Evolutionary conservation across 2,797 vertebrate genomes (phyloP), one percentile per base, ranked within the genome.

Genomic region (Acrossocheilus fasciatus): DNA sequence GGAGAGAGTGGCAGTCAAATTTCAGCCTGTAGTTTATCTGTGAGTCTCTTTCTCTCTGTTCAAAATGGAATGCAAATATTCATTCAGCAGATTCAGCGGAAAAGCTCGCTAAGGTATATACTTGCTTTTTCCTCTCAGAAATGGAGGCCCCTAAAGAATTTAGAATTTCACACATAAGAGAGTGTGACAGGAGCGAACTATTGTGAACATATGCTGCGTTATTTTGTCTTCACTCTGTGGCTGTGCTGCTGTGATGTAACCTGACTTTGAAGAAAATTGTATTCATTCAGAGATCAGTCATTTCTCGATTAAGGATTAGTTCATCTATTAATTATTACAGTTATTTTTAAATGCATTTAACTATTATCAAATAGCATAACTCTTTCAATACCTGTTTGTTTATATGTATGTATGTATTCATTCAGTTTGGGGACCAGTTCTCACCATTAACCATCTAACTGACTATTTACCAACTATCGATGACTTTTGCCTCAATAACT

Each of bases 1-100:
- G 36, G 39, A 75, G 50, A 64, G 57, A 73, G 43, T 50, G 73
- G 36, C 62, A 64, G 62, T 88, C 62, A 84, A 69, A 87, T 81
- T 85, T 70, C 62, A 50, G 70, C 30, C 3, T n/a, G 41, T 76
- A 72, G 59, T 87, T 77, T 85, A 88, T 88, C 83, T 72, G 17
- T 30, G 68, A 84, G 68, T 85, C 79, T 76, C 30, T 47, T 11
- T 47, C 26, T 23, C 20, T 47, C 70, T 68, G 50, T 82, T 83
- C 59, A 36, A 52, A 87, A 72, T 62, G 52, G 39, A 83, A 87
- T 87, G 81, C 74, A 78, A 83, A 87, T 87, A 54, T 45, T 43
- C 39, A 36, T 59, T 82, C 64, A 36, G 81, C 57, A 70, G 54
- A 47, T 83, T 81, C 62, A 34, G 30, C 9, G 23, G 36, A 87